Conservation (phyloP, 2,797 vertebrate genomes). For the Gouania willdenowi region DNA sequence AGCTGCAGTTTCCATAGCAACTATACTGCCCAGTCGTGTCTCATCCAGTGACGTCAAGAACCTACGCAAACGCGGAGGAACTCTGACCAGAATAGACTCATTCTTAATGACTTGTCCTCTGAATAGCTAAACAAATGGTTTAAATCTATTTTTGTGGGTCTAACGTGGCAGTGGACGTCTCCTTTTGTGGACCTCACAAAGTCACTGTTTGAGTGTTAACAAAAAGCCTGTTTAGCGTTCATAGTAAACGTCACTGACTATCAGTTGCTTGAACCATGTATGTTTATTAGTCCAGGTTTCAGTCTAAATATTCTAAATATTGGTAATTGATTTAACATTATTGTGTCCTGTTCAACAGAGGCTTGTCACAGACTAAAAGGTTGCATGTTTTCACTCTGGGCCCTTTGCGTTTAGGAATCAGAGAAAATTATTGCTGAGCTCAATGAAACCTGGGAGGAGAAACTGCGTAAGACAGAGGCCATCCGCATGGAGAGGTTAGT, state of each 20-base stretch:
- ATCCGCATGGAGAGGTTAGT: constrained; percentile 97
- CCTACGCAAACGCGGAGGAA: constrained; percentile 62
- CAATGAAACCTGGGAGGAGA: constrained; percentile 99
- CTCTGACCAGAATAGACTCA: constrained; percentile 69
- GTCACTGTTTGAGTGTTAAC: no score
- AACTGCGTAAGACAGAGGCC: constrained; percentile 94
- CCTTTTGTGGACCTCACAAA: no score
- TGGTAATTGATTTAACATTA: no score
- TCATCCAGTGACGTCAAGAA: constrained; percentile 73
- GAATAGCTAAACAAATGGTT: constrained; percentile 33
- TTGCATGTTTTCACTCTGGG: constrained; percentile 4
- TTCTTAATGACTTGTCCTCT: constrained; percentile 27
- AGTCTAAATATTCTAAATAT: no score
- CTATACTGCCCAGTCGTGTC: constrained; percentile 44
- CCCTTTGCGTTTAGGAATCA: constrained; percentile 82
- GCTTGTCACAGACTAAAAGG: no score
- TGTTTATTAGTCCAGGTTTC: no score
- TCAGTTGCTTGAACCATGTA: no score
- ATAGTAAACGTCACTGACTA: no score
- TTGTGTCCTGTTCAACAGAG: no score
- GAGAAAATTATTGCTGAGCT: constrained; percentile 99
- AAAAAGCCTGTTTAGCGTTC: no score
- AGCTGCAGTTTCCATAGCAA: constrained; percentile 77
- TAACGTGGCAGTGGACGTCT: no score
- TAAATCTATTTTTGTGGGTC: not conserved